A percentile compares a stretch with the other conserved stretches of the same genome.
These are phyloP conservation scores for Spilosoma lubricipeda DNA, from an alignment of 2,888 invertebrate genomes.

Conservation along the genomic window DNA sequence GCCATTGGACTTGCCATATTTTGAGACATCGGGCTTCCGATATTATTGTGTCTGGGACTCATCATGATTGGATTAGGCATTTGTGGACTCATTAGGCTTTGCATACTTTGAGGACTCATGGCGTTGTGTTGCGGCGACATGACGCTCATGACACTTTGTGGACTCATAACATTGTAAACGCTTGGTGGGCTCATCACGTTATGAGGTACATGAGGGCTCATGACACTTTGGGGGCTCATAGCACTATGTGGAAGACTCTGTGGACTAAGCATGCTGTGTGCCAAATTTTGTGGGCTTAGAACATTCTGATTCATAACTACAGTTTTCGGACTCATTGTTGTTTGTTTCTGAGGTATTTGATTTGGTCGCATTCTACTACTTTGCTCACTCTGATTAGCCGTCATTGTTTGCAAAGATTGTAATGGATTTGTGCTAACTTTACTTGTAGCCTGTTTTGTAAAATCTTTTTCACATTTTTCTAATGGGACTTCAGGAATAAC, in stretches of 20 bases:
- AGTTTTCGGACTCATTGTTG: constrained; percentile 73
- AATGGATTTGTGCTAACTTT: constrained; percentile 69
- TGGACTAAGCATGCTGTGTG: constrained; percentile 80
- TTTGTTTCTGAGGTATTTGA: constrained; percentile 74
- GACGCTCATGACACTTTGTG: constrained; percentile 82
- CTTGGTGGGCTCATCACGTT: constrained; percentile 81
- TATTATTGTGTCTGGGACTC: constrained; percentile 78
- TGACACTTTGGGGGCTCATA: constrained; percentile 81
- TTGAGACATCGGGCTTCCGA: constrained; percentile 75
- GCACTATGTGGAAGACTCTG: constrained; percentile 80
- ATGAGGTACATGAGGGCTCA: constrained; percentile 77
- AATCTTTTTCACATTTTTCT: constrained; percentile 73
- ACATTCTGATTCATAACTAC: constrained; percentile 78
- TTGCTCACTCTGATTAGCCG: constrained; percentile 77
- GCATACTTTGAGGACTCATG: constrained; percentile 83
- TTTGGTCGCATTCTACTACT: constrained; percentile 74
- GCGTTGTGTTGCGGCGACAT: constrained; percentile 82
- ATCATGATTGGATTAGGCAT: constrained; percentile 81
- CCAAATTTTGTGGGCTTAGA: constrained; percentile 76
- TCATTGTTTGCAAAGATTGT: constrained; percentile 79
- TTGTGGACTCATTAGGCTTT: constrained; percentile 80
- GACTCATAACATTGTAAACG: constrained; percentile 81
- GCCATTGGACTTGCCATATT: constrained; percentile 75
- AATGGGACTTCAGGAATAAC: constrained; percentile 74
- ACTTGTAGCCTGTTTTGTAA: constrained; percentile 62